phyloP scores from a whole-genome alignment of 2,113 vertebrate species.

The Oenanthe melanoleuca region DNA sequence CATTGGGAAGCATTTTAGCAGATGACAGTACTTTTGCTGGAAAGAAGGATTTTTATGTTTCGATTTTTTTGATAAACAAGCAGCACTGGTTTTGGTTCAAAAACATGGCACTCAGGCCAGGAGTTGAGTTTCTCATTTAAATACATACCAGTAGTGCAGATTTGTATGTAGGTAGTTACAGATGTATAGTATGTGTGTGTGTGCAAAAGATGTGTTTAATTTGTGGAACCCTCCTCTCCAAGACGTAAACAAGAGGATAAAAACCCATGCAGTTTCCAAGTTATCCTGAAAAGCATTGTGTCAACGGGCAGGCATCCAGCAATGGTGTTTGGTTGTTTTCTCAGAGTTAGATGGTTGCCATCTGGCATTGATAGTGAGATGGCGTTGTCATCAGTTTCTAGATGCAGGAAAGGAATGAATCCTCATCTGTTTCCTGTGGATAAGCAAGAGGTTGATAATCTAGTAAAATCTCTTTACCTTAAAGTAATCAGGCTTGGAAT shows the following conservation, averaged over 20 bases:
- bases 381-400: slow-evolving; percentile 92
- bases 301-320: slow-evolving; percentile 87
- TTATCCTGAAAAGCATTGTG: slow-evolving; percentile 78
- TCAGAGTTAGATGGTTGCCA: slow-evolving; percentile 86
- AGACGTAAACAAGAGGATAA: slow-evolving; percentile 51
- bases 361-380: slow-evolving; percentile 89
- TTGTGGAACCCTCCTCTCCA: neutral
- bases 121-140: neutral
- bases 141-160: neutral
- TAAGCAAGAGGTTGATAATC: slow-evolving; percentile 90
- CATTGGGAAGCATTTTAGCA: neutral
- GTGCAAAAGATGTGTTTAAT: neutral
- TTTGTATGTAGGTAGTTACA: neutral
- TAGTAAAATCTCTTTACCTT: slow-evolving; percentile 89
- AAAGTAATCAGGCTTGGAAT: slow-evolving; percentile 80
- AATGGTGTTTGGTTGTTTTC: slow-evolving; percentile 89
- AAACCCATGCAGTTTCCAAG: slow-evolving; percentile 59
- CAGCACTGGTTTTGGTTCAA: neutral
- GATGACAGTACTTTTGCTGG: neutral
- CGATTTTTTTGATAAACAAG: neutral
- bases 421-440: slow-evolving; percentile 99
- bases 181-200: neutral
- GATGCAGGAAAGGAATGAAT: slow-evolving; percentile 93
- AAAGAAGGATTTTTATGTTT: neutral
- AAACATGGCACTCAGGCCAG: neutral